phyloP scores from a whole-genome alignment of 2,113 vertebrate species.

The Empidonax traillii region DNA sequence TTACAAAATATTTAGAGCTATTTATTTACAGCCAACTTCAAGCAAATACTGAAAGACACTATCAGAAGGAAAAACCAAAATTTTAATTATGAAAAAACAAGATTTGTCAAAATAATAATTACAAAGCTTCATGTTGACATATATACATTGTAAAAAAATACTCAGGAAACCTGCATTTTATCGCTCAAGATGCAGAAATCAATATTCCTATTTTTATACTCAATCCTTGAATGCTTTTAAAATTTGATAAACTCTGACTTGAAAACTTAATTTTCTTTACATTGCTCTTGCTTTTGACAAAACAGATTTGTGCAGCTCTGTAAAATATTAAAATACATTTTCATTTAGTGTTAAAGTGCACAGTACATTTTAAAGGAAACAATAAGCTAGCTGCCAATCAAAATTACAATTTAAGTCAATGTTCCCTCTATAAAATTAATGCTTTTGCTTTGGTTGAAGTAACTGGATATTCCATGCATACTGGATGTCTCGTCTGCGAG shows the following conservation, averaged over 20 bases:
- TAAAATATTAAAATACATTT: conserved; percentile 75
- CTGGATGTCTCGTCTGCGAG: neutral
- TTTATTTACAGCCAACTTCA: conserved; percentile 73
- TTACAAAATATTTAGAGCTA: conserved; percentile 76
- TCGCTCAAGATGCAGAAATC: conserved; percentile 71
- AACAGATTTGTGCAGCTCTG: conserved; percentile 73
- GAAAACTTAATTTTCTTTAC: conserved; percentile 65
- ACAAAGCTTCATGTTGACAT: conserved; percentile 72
- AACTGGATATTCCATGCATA: neutral
- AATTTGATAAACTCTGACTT: conserved; percentile 58
- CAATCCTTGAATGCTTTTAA: conserved; percentile 43
- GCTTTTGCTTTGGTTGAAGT: conserved; percentile 3
- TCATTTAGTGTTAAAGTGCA: conserved; percentile 79
- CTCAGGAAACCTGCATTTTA: conserved; percentile 72
- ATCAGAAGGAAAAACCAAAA: conserved; percentile 72
- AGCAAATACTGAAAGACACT: conserved; percentile 71
- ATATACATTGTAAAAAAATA: conserved; percentile 79
- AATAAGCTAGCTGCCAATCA: conserved; percentile 65
- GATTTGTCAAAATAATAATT: conserved; percentile 78
- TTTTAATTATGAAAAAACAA: conserved; percentile 72
- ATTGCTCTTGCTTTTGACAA: conserved; percentile 60
- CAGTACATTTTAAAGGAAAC: conserved; percentile 71
- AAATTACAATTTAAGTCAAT: neutral
- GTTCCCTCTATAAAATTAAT: neutral
- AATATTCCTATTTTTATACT: conserved; percentile 64